phyloP scores from a whole-genome alignment of 2,113 vertebrate genomes.

The Pelecanus crispus region DNA sequence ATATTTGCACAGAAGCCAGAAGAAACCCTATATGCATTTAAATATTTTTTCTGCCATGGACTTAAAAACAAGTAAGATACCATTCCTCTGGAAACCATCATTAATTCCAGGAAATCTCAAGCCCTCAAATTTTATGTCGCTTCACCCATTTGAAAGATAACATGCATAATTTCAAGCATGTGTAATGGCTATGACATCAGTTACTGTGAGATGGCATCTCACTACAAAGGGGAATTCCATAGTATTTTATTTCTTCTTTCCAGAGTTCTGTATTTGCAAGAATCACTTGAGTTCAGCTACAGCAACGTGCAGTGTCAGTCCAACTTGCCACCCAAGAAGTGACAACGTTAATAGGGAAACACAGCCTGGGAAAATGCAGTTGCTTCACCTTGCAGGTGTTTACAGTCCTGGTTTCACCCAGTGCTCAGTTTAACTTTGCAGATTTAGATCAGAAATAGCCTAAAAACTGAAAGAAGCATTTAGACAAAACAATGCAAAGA shows the following conservation, averaged over 20 bases:
- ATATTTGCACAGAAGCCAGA: neutral
- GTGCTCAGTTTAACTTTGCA: neutral
- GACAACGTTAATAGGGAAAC: neutral
- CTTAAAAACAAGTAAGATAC: neutral
- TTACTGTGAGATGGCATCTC: neutral
- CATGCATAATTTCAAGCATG: neutral
- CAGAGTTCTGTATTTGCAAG: neutral
- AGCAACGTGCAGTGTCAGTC: neutral
- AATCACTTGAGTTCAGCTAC: neutral
- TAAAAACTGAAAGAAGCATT: neutral
- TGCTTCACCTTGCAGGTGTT: neutral
- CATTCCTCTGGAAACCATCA: neutral
- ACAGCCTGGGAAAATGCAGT: neutral
- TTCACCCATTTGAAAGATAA: neutral
- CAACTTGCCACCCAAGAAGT: neutral
- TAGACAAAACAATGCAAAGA: neutral
- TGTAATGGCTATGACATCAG: neutral
- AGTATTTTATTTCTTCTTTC: neutral
- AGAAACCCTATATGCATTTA: neutral
- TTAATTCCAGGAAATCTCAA: neutral
- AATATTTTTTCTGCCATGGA: neutral
- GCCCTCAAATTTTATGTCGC: neutral
- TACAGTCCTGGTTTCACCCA: neutral
- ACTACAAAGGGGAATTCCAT: neutral
- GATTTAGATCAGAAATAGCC: neutral